Percentiles rank a stretch among this genome's conserved stretches.
Evolutionary conservation across 2,113 vertebrate genomes (phyloP).

Genomic region (Calyptommatus sinebrachiatus): DNA sequence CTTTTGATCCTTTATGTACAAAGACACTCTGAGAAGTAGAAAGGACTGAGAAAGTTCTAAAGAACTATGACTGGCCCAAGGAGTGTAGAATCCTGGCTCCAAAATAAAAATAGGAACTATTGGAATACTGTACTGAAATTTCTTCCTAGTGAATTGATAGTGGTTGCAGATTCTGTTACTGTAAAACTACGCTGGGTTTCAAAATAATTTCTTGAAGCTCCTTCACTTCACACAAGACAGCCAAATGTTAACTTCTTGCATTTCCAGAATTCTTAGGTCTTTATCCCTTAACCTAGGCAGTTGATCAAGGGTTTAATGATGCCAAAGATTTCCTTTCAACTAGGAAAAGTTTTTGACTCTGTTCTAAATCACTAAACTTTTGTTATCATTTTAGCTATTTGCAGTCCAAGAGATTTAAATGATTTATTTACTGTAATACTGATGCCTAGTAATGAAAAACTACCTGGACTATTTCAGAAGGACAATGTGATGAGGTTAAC

Average conservation of each 20-base stretch:
- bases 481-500: no score
- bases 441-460: not conserved
- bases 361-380: not conserved
- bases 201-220: slow-evolving; percentile 31
- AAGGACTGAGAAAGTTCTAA: no score
- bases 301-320: slow-evolving; percentile 28
- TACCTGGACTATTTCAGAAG: no score
- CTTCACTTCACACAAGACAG: slow-evolving; percentile 25
- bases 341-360: not conserved
- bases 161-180: slow-evolving; percentile 1
- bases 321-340: not conserved
- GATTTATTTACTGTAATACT: not conserved
- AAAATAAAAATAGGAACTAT: no score
- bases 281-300: slow-evolving; percentile 5
- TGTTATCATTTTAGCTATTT: not conserved
- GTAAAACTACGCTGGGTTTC: not conserved
- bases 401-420: not conserved
- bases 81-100: no score
- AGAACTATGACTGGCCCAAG: no score
- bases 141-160: not conserved
- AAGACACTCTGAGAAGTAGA: no score
- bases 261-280: not conserved
- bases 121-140: no score
- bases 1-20: no score
- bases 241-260: slow-evolving; percentile 43